Base-by-base conservation (phyloP, 2,888 invertebrate species). In the Pheosia gnoma region DNA sequence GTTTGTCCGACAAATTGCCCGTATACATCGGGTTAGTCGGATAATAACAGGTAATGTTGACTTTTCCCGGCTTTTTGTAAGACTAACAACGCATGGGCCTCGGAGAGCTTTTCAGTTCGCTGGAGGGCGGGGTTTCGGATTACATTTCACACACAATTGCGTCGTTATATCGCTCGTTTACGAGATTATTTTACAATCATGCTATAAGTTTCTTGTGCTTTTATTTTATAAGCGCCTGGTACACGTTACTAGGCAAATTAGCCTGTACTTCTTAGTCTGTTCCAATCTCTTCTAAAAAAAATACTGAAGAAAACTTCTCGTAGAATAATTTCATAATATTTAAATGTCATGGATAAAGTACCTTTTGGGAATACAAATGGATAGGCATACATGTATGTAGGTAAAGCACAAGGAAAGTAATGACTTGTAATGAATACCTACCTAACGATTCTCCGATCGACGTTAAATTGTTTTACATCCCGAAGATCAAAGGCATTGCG, bases 1-100 rank as follows among this genome's bases (percentile, higher is more conserved):
- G 62, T 68, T 72, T 65, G 65, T 39, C 57, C 57, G 43, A 70
- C 65, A 69, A 67, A 63, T 57, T 58, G 52, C 49, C 63, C 52
- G 63, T 73, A 60, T 63, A 72, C 71, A 66, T 70, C 63, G 72
- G 74, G 73, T 80, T 82, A 82, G 77, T 74, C 77, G 75, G 80
- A 84, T 84, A 82, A 82, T 85, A 81, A 74, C 80, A 71, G 66
- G 70, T 74, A 61, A 58, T 83, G 84, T 85, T 87, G 83, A 76
- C 79, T 71, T 72, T 71, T 68, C 68, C 71, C 67, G 72, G 85
- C 84, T 85, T 87, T 88, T 85, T 85, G 79, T 80, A 79, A 80
- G 63, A 79, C 72, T 85, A 88, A 86, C 84, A 86, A 63, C 66
- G 66, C 63, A 71, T 67, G 65, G 70, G 70, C 59, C 51, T 6